These are phyloP conservation scores for Bothrops alternatus DNA, from an alignment of 2,797 vertebrate genomes.

Conservation along the genomic window DNA sequence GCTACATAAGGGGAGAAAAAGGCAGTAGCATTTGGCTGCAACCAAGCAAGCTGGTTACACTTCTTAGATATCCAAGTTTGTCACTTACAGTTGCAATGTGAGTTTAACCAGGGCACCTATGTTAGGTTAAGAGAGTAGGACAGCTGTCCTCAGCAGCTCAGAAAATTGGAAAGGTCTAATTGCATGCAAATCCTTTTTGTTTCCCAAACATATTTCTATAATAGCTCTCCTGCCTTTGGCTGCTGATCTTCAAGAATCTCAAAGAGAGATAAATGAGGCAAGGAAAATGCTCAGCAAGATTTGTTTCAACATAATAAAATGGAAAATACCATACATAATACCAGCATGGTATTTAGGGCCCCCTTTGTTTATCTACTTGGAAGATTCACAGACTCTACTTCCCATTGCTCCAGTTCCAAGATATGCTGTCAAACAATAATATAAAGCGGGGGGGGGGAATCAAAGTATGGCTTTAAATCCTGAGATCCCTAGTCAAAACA, in stretches of 20 bases:
- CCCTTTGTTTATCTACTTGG: not conserved
- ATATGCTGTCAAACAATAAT: not conserved
- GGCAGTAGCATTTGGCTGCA: not conserved
- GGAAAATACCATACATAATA: not conserved
- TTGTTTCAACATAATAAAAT: not conserved
- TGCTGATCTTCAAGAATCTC: not conserved
- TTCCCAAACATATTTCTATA: not conserved
- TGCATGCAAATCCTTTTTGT: not conserved
- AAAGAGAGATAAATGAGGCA: not conserved
- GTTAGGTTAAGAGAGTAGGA: not conserved
- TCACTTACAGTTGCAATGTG: not conserved
- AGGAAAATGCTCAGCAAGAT: not conserved
- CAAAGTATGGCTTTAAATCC: not conserved
- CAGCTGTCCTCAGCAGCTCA: not conserved
- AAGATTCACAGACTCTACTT: not conserved
- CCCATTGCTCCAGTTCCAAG: not conserved
- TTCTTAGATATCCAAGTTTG: not conserved
- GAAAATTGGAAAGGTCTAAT: not conserved
- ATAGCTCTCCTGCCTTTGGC: not conserved
- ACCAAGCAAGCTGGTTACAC: not conserved
- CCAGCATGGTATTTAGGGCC: not conserved
- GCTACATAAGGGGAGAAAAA: not conserved
- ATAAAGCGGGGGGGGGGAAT: not conserved
- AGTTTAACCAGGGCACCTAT: not conserved
- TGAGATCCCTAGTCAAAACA: not conserved